A percentile compares a stretch with the other conserved stretches of the same genome.
phyloP scores from a whole-genome alignment of 2,113 vertebrate genomes.

The Dicentrarchus labrax region DNA sequence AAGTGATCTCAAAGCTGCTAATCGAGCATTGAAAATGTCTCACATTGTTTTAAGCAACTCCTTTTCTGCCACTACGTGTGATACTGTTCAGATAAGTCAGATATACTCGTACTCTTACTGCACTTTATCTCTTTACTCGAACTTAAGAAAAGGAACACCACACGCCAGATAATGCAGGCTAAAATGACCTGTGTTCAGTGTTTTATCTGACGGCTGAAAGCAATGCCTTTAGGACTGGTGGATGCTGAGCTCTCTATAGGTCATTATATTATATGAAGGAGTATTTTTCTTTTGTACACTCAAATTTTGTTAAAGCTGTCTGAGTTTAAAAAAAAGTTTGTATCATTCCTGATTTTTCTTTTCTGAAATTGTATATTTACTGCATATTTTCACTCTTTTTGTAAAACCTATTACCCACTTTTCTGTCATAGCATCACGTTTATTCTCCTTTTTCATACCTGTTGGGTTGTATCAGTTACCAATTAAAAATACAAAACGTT shows the following conservation, averaged over 20 bases:
- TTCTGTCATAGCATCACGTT: neutral
- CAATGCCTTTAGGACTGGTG: neutral
- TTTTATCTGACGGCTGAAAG: neutral
- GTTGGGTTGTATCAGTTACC: neutral
- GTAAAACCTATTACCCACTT: neutral
- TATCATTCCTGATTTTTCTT: neutral
- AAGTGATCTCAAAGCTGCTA: neutral
- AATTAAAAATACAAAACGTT: neutral
- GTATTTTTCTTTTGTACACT: neutral
- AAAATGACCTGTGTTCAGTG: neutral
- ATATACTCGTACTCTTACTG: neutral
- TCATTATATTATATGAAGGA: neutral
- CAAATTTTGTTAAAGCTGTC: neutral
- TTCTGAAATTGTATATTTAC: neutral
- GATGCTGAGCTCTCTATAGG: neutral
- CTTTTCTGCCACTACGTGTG: neutral
- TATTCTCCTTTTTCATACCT: neutral
- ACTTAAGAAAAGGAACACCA: neutral
- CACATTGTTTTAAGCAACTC: neutral
- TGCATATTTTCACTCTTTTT: neutral
- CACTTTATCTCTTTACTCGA: slow-evolving; percentile 43
- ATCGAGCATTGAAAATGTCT: neutral
- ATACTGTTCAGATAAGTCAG: neutral
- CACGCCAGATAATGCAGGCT: neutral
- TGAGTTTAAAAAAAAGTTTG: neutral